A percentile compares a stretch with the other conserved stretches of the same genome.
phyloP scores from a whole-genome alignment of 2,797 vertebrate species.

The Erethizon dorsatum region DNA sequence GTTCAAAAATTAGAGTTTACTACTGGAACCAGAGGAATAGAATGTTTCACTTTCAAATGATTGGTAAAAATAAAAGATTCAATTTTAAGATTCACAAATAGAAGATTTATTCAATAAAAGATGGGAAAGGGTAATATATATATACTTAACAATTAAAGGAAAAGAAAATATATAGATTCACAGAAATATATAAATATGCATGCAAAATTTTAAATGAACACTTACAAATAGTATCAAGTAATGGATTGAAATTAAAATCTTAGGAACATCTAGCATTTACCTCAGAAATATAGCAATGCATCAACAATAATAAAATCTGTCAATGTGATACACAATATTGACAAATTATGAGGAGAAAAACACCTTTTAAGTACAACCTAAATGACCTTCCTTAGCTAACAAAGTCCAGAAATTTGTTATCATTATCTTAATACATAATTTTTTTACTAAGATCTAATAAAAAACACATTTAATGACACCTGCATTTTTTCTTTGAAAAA shows the following conservation, averaged over 20 bases:
- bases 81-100: too few species aligned
- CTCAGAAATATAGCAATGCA: neutral
- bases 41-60: neutral
- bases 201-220: neutral
- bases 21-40: neutral
- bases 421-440: neutral
- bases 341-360: neutral
- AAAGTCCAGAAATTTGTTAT: neutral
- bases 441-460: neutral
- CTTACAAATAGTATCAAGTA: neutral
- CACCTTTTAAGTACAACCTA: neutral
- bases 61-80: neutral
- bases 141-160: neutral
- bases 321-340: neutral
- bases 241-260: neutral
- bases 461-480: neutral
- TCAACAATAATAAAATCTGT: constrained; percentile 1
- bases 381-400: neutral
- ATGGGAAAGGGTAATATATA: neutral
- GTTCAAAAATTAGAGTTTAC: constrained; percentile 17
- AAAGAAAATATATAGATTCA: neutral
- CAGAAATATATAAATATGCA: neutral
- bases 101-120: constrained; percentile 5
- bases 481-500: neutral
- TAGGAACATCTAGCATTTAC: neutral